phyloP scores from a whole-genome alignment of 2,797 vertebrate species.

The Carduelis carduelis region DNA sequence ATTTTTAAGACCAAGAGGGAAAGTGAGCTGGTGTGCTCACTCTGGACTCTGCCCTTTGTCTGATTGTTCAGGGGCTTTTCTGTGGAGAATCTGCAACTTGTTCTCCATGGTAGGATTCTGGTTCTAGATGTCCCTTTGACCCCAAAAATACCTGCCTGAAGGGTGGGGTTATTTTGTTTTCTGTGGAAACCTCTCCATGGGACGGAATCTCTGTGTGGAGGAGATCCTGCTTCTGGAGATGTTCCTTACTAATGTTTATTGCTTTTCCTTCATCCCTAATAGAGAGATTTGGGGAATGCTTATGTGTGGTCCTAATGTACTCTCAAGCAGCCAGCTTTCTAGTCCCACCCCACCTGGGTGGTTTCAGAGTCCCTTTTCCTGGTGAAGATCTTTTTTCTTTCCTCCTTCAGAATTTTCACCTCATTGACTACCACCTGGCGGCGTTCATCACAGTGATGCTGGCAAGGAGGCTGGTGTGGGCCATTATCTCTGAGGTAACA shows the following conservation, averaged over 20 bases:
- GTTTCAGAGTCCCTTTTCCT: not conserved
- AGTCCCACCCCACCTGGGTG: not conserved
- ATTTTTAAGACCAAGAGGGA: not conserved
- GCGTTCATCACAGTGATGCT: conserved; percentile 98
- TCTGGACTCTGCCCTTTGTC: not conserved
- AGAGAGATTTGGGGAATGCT: not conserved
- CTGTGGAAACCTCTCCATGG: not conserved
- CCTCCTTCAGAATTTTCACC: conserved; percentile 91
- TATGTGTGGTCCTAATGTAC: not conserved
- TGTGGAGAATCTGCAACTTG: not conserved
- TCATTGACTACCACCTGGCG: conserved; percentile 97
- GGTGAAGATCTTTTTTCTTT: conserved; percentile 55
- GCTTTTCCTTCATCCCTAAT: not conserved
- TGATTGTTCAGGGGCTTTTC: not conserved
- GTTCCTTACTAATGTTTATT: not conserved
- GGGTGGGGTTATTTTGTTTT: not conserved
- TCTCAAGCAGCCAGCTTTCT: not conserved
- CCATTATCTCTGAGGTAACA: conserved; percentile 92
- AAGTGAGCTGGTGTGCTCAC: not conserved
- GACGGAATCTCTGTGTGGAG: not conserved
- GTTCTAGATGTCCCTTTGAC: not conserved
- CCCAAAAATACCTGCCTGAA: not conserved
- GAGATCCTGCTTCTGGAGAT: not conserved
- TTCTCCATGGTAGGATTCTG: not conserved
- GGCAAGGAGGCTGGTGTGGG: conserved; percentile 96